Evolutionary conservation across 1,140 invertebrate genomes (phyloP), one percentile per base, ranked within the genome.

Genomic region (Stenopsyche tienmushanensis): DNA sequence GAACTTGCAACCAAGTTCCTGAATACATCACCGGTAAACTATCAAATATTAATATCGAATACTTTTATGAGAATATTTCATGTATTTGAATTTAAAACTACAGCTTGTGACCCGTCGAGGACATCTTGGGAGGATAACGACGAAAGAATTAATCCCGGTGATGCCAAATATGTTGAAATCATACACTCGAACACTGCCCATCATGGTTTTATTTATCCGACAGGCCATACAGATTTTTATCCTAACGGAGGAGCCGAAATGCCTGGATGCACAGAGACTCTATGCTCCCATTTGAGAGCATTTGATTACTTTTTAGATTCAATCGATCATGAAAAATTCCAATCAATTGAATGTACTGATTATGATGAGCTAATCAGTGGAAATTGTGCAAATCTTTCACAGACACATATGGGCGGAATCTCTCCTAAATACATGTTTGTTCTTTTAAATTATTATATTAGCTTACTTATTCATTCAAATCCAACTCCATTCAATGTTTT

Each of bases 271-370:
- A 5, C 3, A 25, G 26, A 34, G n/a, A 13, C 42, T 21, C 3
- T 3, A 20, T 44, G 39, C 25, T 47, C 53, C 13, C 67, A 69
- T 42, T 13, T 34, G 5, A 62, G 55, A 62, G 18, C 64, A 2
- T 26, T 39, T 15, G 26, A 63, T 3, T 66, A 62, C 49, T 64
- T 66, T 42, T 39, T 26, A n/a, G 67, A 69, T n/a, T 66, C 67
- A 2, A 23, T 69, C 13, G 64, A 66, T 17, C 23, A 58, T 41
- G 25, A 44, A 29, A 39, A 45, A 29, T 69, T 69, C 50, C 17
- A 47, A 17, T 58, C 59, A 5, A 39, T 54, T 10, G 52, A 66
- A 25, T 69, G 67, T 21, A 45, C 20, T 47, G 50, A 41, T 58
- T 66, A 63, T 47, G 64, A 69, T 9, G 59, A 69, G 52, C 45